phyloP scores from a whole-genome alignment of 2,888 invertebrate species.

The Endomychus coccineus region DNA sequence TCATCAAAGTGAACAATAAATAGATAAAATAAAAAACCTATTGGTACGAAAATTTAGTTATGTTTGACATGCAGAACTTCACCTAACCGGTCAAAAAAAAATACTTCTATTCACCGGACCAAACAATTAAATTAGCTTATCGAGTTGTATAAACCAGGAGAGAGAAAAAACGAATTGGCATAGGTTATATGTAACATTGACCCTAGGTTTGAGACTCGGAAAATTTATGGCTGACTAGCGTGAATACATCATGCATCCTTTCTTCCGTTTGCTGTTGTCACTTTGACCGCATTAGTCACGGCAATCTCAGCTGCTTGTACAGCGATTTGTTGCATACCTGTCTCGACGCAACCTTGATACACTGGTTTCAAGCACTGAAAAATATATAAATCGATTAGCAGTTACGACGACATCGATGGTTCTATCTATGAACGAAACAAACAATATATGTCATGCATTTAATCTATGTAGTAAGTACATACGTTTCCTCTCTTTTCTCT shows the following conservation, averaged over 20 bases:
- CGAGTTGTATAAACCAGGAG: constrained; percentile 8
- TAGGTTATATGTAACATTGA: constrained; percentile 26
- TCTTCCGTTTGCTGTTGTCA: constrained; percentile 27
- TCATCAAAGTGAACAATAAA: too few species aligned
- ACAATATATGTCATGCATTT: too few species aligned
- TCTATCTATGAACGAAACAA: too few species aligned
- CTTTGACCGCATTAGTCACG: constrained; percentile 45
- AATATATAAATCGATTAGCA: constrained; percentile 5
- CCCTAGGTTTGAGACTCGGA: constrained; percentile 16
- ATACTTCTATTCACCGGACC: constrained; percentile 7
- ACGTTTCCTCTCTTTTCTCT: constrained; percentile 44
- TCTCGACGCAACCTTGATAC: constrained; percentile 74
- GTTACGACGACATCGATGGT: too few species aligned
- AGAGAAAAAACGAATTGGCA: constrained; percentile 8
- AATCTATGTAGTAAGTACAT: constrained; percentile 31
- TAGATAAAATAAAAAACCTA: too few species aligned
- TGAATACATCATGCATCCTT: constrained; percentile 29
- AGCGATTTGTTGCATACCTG: constrained; percentile 75
- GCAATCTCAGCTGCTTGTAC: constrained; percentile 67
- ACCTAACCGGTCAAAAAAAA: constrained; percentile 4
- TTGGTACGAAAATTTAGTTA: too few species aligned
- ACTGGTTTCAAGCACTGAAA: constrained; percentile 74
- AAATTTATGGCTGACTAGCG: constrained; percentile 25
- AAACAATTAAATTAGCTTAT: constrained; percentile 7
- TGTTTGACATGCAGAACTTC: constrained; percentile 5